phyloP scores from a whole-genome alignment of 2,797 vertebrate species.

The Columba guinea region DNA sequence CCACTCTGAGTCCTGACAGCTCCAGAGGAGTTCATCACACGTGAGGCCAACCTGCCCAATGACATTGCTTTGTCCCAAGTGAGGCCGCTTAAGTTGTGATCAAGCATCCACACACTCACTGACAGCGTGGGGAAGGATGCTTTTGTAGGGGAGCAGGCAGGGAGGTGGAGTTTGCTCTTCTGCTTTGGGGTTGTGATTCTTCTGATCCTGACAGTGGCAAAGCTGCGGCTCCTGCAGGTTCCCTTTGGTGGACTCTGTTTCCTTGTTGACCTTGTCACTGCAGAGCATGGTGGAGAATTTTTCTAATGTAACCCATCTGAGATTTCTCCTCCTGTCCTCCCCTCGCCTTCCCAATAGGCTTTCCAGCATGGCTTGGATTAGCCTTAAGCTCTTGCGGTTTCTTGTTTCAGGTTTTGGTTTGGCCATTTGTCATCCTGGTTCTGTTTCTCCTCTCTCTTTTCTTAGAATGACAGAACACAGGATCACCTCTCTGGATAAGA shows the following conservation, averaged over 20 bases:
- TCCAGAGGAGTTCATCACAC: background rate
- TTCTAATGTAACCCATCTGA: background rate
- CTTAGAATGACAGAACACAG: constrained; percentile 51
- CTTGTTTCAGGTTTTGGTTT: constrained; percentile 45
- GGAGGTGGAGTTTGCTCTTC: background rate
- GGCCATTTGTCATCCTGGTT: constrained; percentile 43
- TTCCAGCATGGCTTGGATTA: constrained; percentile 39
- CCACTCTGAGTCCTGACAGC: background rate
- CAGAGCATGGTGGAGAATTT: background rate
- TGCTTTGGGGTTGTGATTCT: background rate
- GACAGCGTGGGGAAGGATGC: background rate
- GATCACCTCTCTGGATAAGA: constrained; percentile 49
- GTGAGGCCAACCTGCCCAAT: background rate
- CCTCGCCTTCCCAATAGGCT: background rate
- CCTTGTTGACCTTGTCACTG: background rate
- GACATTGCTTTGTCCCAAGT: background rate
- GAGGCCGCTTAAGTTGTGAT: fast-evolving
- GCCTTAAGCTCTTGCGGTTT: constrained; percentile 3
- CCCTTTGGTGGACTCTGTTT: background rate
- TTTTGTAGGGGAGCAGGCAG: background rate
- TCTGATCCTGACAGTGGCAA: background rate
- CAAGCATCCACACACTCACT: background rate
- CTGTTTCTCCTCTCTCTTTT: constrained; percentile 51
- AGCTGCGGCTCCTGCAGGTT: background rate
- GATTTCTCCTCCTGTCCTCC: background rate